phyloP scores from a whole-genome alignment of 2,113 vertebrate species.

The Albula glossodonta region DNA sequence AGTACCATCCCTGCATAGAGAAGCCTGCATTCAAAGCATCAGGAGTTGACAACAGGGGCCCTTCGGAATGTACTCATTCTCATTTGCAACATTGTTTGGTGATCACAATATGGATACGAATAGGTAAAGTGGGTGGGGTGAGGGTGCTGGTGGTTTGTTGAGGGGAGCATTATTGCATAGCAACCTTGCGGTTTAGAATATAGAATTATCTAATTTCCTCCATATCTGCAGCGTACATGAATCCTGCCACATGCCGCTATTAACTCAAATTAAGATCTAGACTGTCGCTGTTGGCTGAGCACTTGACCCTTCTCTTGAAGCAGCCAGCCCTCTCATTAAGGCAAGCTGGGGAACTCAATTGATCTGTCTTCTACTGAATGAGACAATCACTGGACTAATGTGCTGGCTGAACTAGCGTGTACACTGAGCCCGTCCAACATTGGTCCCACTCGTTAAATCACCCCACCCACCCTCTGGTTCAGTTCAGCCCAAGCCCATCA shows the following conservation, averaged over 20 bases:
- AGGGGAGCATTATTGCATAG: background rate
- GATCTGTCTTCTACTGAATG: conserved; percentile 52
- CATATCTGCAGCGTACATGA: conserved; percentile 25
- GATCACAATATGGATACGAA: background rate
- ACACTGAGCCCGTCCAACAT: conserved; percentile 23
- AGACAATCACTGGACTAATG: conserved; percentile 50
- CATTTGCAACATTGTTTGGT: background rate
- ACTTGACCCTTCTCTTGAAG: conserved; percentile 52
- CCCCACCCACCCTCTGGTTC: conserved; percentile 17
- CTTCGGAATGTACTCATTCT: background rate
- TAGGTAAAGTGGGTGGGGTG: background rate
- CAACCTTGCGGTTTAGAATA: background rate
- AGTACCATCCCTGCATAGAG: background rate
- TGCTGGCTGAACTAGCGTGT: conserved; percentile 9
- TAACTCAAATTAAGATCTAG: conserved; percentile 55
- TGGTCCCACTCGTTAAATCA: conserved; percentile 45
- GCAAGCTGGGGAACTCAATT: conserved; percentile 49
- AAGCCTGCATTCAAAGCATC: background rate
- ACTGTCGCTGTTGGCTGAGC: conserved; percentile 38
- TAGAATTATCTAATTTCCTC: conserved; percentile 35
- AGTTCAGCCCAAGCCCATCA: conserved; percentile 37
- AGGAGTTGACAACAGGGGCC: background rate
- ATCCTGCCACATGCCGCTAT: conserved; percentile 40
- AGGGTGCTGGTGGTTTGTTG: too few relatives aligned
- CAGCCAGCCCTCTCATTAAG: conserved; percentile 46